phyloP scores from a whole-genome alignment of 2,797 vertebrate genomes.

The Pseudomugil gertrudae region DNA sequence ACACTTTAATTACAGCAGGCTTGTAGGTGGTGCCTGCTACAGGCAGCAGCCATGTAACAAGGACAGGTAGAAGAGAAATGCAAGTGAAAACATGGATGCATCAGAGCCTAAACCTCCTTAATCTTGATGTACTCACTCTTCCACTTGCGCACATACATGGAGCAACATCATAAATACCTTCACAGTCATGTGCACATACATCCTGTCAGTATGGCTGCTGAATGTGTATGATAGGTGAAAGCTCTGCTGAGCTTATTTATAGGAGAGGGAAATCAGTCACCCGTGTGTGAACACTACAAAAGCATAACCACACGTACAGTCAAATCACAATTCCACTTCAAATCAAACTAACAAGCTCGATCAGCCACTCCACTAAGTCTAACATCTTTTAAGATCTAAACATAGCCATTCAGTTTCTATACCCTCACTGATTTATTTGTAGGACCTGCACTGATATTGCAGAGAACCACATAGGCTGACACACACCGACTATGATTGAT shows the following conservation, averaged over 20 bases:
- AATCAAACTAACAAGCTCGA: constrained; percentile 28
- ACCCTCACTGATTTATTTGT: constrained; percentile 53
- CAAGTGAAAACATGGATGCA: constrained; percentile 46
- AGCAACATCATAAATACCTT: constrained; percentile 45
- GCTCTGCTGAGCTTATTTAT: constrained; percentile 30
- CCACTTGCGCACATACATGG: constrained; percentile 16
- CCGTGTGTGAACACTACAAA: constrained; percentile 25
- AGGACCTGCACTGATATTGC: constrained; percentile 49
- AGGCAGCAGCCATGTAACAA: constrained; percentile 71
- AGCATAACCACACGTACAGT: constrained; percentile 35
- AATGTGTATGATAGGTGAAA: constrained; percentile 2
- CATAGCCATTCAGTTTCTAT: constrained; percentile 53
- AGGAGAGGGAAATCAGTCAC: constrained; percentile 34
- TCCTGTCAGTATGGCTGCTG: constrained; percentile 36
- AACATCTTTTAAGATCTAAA: constrained; percentile 23
- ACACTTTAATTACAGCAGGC: constrained; percentile 82
- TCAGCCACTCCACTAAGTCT: constrained; percentile 26
- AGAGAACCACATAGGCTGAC: constrained; percentile 61
- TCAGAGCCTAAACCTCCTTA: constrained; percentile 44
- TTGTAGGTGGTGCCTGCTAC: constrained; percentile 78
- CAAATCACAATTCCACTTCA: constrained; percentile 21
- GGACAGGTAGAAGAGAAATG: constrained; percentile 70
- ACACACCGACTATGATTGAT: constrained; percentile 63
- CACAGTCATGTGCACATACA: constrained; percentile 14
- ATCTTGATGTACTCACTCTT: constrained; percentile 41